Base-by-base conservation (phyloP, 2,888 invertebrate species). In the Crioceris asparagi region DNA sequence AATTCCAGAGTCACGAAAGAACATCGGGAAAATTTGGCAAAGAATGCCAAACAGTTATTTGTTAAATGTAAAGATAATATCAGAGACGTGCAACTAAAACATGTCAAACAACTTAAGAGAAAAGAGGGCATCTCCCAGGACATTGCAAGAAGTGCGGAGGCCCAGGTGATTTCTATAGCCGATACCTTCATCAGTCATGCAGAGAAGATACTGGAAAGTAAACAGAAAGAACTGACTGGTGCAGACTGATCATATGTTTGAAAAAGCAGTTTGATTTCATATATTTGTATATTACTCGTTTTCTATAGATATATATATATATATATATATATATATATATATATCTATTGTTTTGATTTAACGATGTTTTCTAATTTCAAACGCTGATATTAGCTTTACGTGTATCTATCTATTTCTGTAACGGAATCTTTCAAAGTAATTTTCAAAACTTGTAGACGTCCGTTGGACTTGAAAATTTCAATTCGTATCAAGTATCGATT, bases 1-100 rank as follows among this genome's bases (percentile, higher is more conserved):
- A n/a, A n/a, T n/a, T n/a, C n/a, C n/a, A n/a, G n/a, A n/a, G 83
- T 97, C 0, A 94, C 96, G 0, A 84, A 84, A 58, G 94, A 97
- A 60, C 85, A 93, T 56, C 71, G 96, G 47, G 93, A 94, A 65
- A 75, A 72, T 41, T 68, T 97, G 40, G 79, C 86, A 0, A 91
- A 88, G 65, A 86, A 79, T 70, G 93, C 94, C 0, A 92, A 88
- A 65, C 67, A 71, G 1, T 55, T 90, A 34, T 88, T 78, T 56
- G 74, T 83, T 3, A 85, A 83, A 61, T 82, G 84, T 46, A 79
- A 83, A 54, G 83, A 84, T 59, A 63, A 70, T 6, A 71, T 92
- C 35, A 79, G 79, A 58, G 80, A 85, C 43, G 68, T 83, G 1
- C 85, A 88, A 57, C 82, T 77, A 54, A 77, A 77, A 45, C 74